Evolutionary conservation across 1,140 invertebrate genomes (phyloP), one percentile per base, ranked within the genome.

Genomic region (Schlechtendalia chinensis): DNA sequence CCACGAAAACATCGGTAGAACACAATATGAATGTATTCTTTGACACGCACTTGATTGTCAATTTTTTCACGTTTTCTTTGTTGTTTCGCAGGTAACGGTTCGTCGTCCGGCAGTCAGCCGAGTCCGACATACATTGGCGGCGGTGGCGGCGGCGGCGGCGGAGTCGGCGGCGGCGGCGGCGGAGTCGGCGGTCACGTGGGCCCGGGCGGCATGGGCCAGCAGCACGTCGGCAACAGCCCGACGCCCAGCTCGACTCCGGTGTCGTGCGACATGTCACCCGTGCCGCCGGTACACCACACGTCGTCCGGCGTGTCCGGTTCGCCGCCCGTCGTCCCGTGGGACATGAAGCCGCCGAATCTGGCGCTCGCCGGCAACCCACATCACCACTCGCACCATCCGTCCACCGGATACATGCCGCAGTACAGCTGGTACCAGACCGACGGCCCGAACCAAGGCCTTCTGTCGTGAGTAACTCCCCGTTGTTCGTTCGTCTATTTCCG

Each of bases 401-500:
- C 65, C 86, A 86, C 77, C 84, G 86, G 63, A 85, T 88, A 84
- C 87, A 90, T 92, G 87, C 90, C 90, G 75, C 91, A 91, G 87
- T 92, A 93, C 86, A 91, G 90, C 81, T 92, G 91, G 91, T 92
- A 92, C 86, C 90, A 91, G 85, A 86, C 91, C 81, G 90, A 91
- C 82, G 88, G 90, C 82, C 75, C 75, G 14, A 91, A 91, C 86
- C 90, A 90, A 82, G 90, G 90, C 85, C 86, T 92, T 82, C 87
- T 93, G 84, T 92, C 91, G 90, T 92, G 85, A 91, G 90, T 89
- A n/a, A 29, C 69, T 3, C 17, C 17, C 16, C 22, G 14, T 61
- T 50, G 10, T 50, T 50, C 0, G n/a, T 39, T 39, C 32, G 32
- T n/a, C n/a, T n/a, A n/a, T n/a, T n/a, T n/a, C n/a, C n/a, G n/a